Conservation (phyloP, 2,797 vertebrate genomes). For the Enteromius radiatus region DNA sequence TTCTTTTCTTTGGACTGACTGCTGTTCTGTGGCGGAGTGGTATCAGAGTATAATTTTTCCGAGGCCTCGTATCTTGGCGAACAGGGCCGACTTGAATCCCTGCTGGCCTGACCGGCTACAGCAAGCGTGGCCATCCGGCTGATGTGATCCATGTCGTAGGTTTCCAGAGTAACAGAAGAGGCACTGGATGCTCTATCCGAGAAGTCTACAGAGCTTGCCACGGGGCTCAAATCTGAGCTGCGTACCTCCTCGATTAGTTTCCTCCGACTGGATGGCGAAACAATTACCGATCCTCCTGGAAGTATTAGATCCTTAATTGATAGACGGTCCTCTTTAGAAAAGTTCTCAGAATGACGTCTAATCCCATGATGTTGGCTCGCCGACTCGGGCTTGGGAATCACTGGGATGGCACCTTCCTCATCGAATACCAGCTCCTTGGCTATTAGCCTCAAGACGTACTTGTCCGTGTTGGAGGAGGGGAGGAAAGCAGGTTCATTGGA, state of each 20-base stretch:
- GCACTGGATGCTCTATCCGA: slow-evolving; percentile 76
- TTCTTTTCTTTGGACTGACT: slow-evolving; percentile 68
- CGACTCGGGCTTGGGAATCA: slow-evolving; percentile 68
- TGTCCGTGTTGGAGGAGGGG: slow-evolving; percentile 88
- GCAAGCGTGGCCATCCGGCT: slow-evolving; percentile 67
- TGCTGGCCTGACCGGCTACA: slow-evolving; percentile 69
- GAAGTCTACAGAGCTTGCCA: slow-evolving; percentile 78
- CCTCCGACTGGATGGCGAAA: slow-evolving; percentile 74
- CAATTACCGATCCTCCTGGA: slow-evolving; percentile 74
- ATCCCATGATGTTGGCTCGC: slow-evolving; percentile 70
- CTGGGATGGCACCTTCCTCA: slow-evolving; percentile 61
- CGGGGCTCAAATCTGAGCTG: slow-evolving; percentile 79
- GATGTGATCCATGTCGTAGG: slow-evolving; percentile 75
- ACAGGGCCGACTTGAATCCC: slow-evolving; percentile 74
- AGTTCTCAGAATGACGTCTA: slow-evolving; percentile 81
- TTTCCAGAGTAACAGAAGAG: slow-evolving; percentile 74
- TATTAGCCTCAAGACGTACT: slow-evolving; percentile 84
- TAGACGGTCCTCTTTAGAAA: slow-evolving; percentile 68
- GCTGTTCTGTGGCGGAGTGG: slow-evolving; percentile 66
- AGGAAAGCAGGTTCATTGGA: slow-evolving; percentile 86
- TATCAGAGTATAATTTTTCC: slow-evolving; percentile 61
- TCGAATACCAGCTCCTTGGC: slow-evolving; percentile 81
- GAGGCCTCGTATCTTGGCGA: slow-evolving; percentile 74
- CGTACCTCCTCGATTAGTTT: slow-evolving; percentile 85
- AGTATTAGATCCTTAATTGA: slow-evolving; percentile 81